Evolutionary conservation across 2,113 vertebrate species (phyloP), one percentile per base, ranked within the genome.

Genomic region (Lathamus discolor): DNA sequence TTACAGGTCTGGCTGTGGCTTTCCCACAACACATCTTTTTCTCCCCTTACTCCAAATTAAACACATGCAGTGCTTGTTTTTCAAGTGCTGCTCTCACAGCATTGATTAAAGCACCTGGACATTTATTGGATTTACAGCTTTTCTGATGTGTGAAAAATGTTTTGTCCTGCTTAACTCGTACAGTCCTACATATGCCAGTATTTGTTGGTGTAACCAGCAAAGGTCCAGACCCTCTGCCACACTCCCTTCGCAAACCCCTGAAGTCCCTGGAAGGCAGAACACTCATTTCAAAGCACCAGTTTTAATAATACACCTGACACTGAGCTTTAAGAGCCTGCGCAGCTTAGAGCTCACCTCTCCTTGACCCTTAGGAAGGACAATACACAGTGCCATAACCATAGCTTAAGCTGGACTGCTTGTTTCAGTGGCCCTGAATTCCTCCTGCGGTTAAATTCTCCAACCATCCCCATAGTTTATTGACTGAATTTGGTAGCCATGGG

Each of bases 351-450:
- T 95, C 72, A 87, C 82, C 82, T 90, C 67, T 92, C 86, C 91
- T 94, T 95, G 94, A 92, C 87, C 91, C 31, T 62, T 48, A 12
- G 52, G 63, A 82, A 83, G 87, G 81, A 90, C 91, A 87, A 61
- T 35, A 55, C 31, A n/a, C 68, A 10, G 2, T n/a, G 75, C 54
- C 35, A 41, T 66, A 73, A 29, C 44, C n/a, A 19, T 7, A 57
- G 62, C n/a, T 91, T 92, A 91, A 86, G 54, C 72, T 90, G 68
- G 44, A 70, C 90, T 83, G 82, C 68, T 64, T 33, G 12, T 85
- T 92, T 66, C 75, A 39, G 68, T 37, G 57, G 44, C 55, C 80
- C 55, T 39, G n/a, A 46, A 29, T 17, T 31, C 24, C 31, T 62
- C 37, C 63, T 80, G 64, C 41, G 23, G 22, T 39, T 20, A 59